Base-by-base conservation (phyloP, 2,797 vertebrate genomes). In the Geotria australis region DNA sequence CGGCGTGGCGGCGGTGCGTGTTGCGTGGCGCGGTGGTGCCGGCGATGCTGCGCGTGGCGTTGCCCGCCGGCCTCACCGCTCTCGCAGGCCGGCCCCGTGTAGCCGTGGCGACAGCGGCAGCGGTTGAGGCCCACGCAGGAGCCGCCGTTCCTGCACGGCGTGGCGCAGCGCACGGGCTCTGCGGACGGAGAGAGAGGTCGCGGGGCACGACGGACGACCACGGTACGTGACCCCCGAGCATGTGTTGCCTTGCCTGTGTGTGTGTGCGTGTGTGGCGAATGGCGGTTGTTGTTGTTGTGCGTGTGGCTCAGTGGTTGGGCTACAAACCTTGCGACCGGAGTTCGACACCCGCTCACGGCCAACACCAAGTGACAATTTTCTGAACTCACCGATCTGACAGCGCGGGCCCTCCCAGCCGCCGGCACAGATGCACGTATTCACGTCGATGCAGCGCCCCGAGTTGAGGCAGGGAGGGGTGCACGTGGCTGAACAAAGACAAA, bases 391-490 rank as follows among this genome's bases (percentile, higher is more conserved):
- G 65, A 76, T 79, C 60, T 80, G 78, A 59, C 78, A 80, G 9
- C 75, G 76, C 46, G 75, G 71, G 60, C 78, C 78, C 56, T 70
- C 66, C 78, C 78, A 79, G 56, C 70, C 73, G 56, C 61, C 66
- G 2, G 61, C 63, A 63, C 78, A 80, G 1, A 66, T 72, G 62
- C 78, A 80, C 64, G 72, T 76, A 70, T 80, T 78, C 61, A 79
- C 70, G 61, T 78, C 76, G 13, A 75, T 74, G 63, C 78, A 80
- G 59, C 68, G 70, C 15, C 78, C 78, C 12, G 71, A 71, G 3
- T 75, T 78, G 48, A 68, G 69, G 70, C 78, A 80, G 12, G 71
- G 65, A 10, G 78, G 78, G 15, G 70, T 74, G 63, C 78, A 80
- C 48, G 74, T 60, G 1, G 78, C 78, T 80, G 57, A 14, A 63